Base-by-base conservation (phyloP, 2,113 vertebrate species). In the Abramis brama region DNA sequence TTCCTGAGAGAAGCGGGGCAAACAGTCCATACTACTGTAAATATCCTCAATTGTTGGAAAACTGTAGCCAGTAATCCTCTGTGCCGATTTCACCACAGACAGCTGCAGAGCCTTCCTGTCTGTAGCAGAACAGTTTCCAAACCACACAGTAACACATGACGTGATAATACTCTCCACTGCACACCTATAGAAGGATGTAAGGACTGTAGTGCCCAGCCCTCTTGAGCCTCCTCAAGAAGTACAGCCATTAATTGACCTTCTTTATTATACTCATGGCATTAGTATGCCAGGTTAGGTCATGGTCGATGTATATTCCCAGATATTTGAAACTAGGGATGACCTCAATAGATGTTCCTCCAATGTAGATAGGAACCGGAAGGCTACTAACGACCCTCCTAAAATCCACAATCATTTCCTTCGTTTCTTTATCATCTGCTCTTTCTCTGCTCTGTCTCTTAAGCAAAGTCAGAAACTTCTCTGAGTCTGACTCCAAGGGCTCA, bases 1-100 rank as follows among this genome's bases (percentile, higher is more conserved):
- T 43, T 43, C 39, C 7, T 43, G 39, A 43, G 7, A 2, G 39
- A 8, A 43, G 39, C 7, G 7, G 39, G 39, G 39, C 39, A 43
- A 36, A 36, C 7, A 7, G 7, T 8, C 6, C 39, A 43, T 43
- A 43, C 39, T 7, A 39, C 6, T 39, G 39, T 81, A 19, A 62
- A 81, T n/a, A 57, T 55, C 17, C 5, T 19, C 2, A 55, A 55
- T 7, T 55, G 52, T 55, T 13, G 13, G 5, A 17, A 55, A 55
- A 55, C 50, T 55, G 50, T 15, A 1, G 13, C 50, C 50, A 19
- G 17, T 55, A 15, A 19, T 55, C 52, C 52, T 55, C 15, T 81
- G 36, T 47, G 64, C 77, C 25, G 78, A 59, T 25, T 86, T 80
- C 17, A 74, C 50, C 57, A 47, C 55, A 52, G 36, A 36, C 36